Percentiles rank a stretch among this genome's conserved stretches.
phyloP scores from a whole-genome alignment of 2,113 vertebrate genomes.

The Corythoichthys intestinalis region DNA sequence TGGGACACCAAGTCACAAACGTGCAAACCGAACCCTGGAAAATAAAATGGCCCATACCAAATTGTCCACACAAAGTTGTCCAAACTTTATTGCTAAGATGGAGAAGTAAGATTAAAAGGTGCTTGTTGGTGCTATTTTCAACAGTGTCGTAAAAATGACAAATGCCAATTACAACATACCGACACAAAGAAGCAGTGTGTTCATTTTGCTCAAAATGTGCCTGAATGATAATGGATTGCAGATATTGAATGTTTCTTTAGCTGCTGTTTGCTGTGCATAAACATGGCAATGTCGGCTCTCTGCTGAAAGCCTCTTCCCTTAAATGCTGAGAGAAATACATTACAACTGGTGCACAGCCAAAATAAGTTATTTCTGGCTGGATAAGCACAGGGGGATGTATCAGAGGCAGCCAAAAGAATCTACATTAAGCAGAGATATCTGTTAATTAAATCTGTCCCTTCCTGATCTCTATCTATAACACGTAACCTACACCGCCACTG shows the following conservation, averaged over 20 bases:
- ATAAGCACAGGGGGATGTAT: slow-evolving; percentile 65
- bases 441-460: slow-evolving; percentile 76
- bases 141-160: slow-evolving; percentile 62
- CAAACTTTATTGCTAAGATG: not conserved
- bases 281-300: slow-evolving; percentile 50
- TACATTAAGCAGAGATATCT: slow-evolving; percentile 74
- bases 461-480: slow-evolving; percentile 68
- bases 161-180: slow-evolving; percentile 53
- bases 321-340: slow-evolving; percentile 62
- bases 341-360: slow-evolving; percentile 52
- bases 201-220: slow-evolving; percentile 22
- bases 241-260: slow-evolving; percentile 41
- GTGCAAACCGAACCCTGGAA: not conserved
- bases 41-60: not conserved
- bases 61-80: not conserved
- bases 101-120: not conserved
- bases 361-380: slow-evolving; percentile 71
- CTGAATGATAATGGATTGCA: slow-evolving; percentile 29
- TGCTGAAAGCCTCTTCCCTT: slow-evolving; percentile 46
- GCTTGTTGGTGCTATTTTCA: not conserved
- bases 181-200: slow-evolving; percentile 18
- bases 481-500: slow-evolving; percentile 63
- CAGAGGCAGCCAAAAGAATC: slow-evolving; percentile 67
- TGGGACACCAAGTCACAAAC: no score
- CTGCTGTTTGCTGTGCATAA: slow-evolving; percentile 54